These are phyloP conservation scores for Tapirus indicus DNA, from an alignment of 2,797 vertebrate genomes.

Conservation along the genomic window DNA sequence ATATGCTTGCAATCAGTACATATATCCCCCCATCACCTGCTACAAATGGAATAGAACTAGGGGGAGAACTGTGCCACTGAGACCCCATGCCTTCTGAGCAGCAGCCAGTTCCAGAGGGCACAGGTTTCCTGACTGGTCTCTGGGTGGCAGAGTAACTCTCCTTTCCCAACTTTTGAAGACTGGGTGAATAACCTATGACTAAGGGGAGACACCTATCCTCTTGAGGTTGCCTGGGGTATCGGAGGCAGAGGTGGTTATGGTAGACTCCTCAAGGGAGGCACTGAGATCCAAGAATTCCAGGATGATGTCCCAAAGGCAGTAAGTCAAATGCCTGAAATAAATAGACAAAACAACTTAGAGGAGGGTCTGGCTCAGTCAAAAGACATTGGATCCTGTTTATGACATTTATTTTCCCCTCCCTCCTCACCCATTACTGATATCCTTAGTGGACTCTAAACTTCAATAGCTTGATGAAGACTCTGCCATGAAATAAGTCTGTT, in stretches of 20 bases:
- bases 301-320: constrained; percentile 94
- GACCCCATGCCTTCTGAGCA: background rate
- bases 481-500: background rate
- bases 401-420: background rate
- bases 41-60: background rate
- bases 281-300: constrained; percentile 94
- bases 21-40: background rate
- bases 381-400: background rate
- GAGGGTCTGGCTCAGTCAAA: background rate
- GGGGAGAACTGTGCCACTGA: background rate
- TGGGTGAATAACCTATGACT: background rate
- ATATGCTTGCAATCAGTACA: background rate
- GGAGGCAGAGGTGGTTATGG: constrained; percentile 23
- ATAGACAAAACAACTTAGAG: constrained; percentile 55
- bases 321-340: constrained; percentile 94
- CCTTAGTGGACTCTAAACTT: background rate
- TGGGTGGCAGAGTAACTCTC: background rate
- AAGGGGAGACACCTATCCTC: constrained; percentile 62
- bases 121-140: background rate
- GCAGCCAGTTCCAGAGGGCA: background rate
- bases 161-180: background rate
- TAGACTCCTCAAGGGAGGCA: constrained; percentile 84
- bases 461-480: background rate
- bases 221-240: constrained; percentile 63
- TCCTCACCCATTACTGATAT: background rate